These are phyloP conservation scores for Pelusios castaneus DNA, from an alignment of 2,113 vertebrate species.

Conservation along the genomic window DNA sequence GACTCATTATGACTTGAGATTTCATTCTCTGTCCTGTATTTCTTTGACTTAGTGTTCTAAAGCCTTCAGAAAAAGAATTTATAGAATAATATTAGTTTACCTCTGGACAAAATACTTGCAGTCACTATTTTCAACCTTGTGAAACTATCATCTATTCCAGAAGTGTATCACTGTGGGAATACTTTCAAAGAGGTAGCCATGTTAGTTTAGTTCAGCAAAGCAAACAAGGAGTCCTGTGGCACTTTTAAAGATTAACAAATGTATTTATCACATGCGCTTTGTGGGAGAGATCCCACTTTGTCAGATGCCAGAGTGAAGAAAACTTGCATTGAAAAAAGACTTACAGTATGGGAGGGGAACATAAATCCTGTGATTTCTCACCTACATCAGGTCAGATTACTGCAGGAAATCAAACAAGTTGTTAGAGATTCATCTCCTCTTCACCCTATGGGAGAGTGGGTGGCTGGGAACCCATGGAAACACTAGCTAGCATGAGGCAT, in stretches of 20 bases:
- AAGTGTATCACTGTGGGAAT: background rate
- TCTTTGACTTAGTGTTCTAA: background rate
- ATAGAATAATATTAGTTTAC: background rate
- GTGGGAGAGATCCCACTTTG: no score
- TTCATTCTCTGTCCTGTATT: background rate
- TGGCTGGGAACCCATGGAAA: background rate
- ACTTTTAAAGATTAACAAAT: no score
- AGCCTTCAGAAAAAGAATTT: background rate
- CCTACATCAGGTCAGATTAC: no score
- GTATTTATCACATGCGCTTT: no score
- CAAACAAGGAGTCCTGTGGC: no score
- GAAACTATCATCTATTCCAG: background rate
- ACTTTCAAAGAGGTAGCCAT: no score
- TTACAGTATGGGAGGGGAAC: no score
- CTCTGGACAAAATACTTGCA: background rate
- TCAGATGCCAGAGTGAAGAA: no score
- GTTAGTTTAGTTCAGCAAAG: no score
- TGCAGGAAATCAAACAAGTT: no score
- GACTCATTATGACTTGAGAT: background rate
- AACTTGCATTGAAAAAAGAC: no score
- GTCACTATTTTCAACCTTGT: background rate
- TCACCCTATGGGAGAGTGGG: background rate
- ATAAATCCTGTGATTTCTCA: no score
- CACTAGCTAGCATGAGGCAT: background rate
- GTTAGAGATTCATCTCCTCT: background rate